Conservation (phyloP, 2,888 invertebrate genomes). For the Ecliptopera silaceata region DNA sequence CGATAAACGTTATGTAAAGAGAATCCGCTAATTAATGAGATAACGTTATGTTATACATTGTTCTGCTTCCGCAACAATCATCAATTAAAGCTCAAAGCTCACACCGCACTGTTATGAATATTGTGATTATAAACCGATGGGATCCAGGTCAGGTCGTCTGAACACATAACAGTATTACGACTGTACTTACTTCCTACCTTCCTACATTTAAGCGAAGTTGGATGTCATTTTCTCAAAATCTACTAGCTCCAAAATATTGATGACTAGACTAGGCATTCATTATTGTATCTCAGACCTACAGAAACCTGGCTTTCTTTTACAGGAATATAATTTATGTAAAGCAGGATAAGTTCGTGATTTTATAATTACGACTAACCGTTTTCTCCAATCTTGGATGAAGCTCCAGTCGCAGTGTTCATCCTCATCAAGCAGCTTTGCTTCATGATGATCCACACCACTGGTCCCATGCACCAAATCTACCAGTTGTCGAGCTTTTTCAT, state of each 20-base stretch:
- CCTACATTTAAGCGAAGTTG: background rate
- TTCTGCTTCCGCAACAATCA: slow-evolving; percentile 59
- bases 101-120: slow-evolving; percentile 57
- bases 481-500: slow-evolving; percentile 83
- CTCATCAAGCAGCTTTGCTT: slow-evolving; percentile 73
- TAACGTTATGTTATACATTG: slow-evolving; percentile 39
- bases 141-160: slow-evolving; percentile 55
- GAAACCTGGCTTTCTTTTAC: no score
- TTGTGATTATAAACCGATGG: slow-evolving; percentile 53
- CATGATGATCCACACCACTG: slow-evolving; percentile 69
- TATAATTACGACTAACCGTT: slow-evolving; percentile 76
- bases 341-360: background rate
- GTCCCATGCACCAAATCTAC: slow-evolving; percentile 81
- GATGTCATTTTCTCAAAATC: background rate
- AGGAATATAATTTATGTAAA: no score
- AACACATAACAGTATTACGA: slow-evolving; percentile 43
- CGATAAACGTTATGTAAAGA: background rate
- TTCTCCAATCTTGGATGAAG: slow-evolving; percentile 89
- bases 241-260: background rate
- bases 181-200: background rate
- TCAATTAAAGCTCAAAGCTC: slow-evolving; percentile 55
- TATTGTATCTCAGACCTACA: no score
- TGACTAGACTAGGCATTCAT: background rate
- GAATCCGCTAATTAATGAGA: slow-evolving; percentile 21
- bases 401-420: slow-evolving; percentile 87